Conservation (phyloP, 2,888 invertebrate genomes). For the Coelopa pilipes region DNA sequence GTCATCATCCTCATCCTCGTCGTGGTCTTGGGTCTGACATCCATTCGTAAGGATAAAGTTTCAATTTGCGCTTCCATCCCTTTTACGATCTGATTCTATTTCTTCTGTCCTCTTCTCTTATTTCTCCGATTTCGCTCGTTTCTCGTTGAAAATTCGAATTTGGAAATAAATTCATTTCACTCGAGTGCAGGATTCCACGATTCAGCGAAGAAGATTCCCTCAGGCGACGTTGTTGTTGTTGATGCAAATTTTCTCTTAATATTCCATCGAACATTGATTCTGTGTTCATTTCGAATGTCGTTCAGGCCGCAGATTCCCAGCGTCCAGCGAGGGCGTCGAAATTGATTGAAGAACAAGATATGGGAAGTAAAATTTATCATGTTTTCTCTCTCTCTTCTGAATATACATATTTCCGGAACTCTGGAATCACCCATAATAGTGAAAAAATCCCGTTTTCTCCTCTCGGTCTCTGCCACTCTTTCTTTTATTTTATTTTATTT, state of each 20-base stretch:
- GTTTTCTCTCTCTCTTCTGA: too few relatives aligned
- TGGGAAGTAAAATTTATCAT: too few relatives aligned
- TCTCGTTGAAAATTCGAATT: conserved; percentile 27
- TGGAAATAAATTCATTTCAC: conserved; percentile 33
- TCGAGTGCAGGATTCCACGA: conserved; percentile 25
- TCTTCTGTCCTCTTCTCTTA: neutral
- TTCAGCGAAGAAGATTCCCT: neutral
- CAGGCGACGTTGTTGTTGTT: neutral
- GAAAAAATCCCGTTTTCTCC: too few relatives aligned
- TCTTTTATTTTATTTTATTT: too few relatives aligned
- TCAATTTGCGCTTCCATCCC: conserved; percentile 25
- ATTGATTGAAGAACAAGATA: neutral
- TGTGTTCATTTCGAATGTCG: too few relatives aligned
- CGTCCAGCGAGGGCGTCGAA: neutral
- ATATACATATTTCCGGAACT: neutral
- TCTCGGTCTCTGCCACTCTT: too few relatives aligned
- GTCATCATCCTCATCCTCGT: neutral
- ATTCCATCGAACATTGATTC: neutral
- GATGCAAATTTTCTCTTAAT: neutral
- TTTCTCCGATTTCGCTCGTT: neutral
- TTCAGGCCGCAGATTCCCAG: too few relatives aligned
- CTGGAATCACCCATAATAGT: too few relatives aligned
- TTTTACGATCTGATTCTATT: neutral
- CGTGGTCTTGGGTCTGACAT: neutral
- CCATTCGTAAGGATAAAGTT: conserved; percentile 30